phyloP scores from a whole-genome alignment of 2,888 invertebrate genomes.

The Amblyjoppa fuscipennis region DNA sequence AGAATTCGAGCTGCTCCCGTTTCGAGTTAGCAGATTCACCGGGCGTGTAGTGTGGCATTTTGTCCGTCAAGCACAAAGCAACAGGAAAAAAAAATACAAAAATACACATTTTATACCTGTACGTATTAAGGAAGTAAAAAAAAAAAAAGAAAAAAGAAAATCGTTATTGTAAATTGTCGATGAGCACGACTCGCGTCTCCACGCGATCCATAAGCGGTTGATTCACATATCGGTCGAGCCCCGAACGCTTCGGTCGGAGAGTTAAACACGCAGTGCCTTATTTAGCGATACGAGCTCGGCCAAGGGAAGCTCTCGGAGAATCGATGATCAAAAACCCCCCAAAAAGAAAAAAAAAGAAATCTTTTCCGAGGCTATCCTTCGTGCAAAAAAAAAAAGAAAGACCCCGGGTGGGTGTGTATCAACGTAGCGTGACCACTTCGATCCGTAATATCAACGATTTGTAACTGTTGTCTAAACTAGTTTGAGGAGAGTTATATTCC shows the following conservation, averaged over 20 bases:
- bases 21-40: conserved; percentile 16
- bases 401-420: conserved; percentile 52
- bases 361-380: conserved; percentile 6
- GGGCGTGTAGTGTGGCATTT: conserved; percentile 28
- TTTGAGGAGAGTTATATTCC: not conserved
- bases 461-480: conserved; percentile 20
- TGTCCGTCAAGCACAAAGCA: not conserved
- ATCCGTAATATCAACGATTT: conserved; percentile 48
- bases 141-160: conserved; percentile 3
- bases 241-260: conserved; percentile 49
- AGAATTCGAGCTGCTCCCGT: conserved; percentile 20
- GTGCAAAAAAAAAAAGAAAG: conserved; percentile 24
- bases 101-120: conserved; percentile 55
- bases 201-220: conserved; percentile 44
- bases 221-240: conserved; percentile 57
- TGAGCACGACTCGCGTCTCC: conserved; percentile 44
- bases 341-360: not conserved
- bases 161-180: conserved; percentile 54
- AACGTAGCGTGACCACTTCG: conserved; percentile 29
- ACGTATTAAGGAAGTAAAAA: conserved; percentile 44
- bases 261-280: conserved; percentile 67
- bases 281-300: conserved; percentile 45
- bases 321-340: not conserved
- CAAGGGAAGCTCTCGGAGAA: not conserved
- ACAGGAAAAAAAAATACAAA: not conserved